phyloP scores from a whole-genome alignment of 2,113 vertebrate species.

The Sciurus niger region DNA sequence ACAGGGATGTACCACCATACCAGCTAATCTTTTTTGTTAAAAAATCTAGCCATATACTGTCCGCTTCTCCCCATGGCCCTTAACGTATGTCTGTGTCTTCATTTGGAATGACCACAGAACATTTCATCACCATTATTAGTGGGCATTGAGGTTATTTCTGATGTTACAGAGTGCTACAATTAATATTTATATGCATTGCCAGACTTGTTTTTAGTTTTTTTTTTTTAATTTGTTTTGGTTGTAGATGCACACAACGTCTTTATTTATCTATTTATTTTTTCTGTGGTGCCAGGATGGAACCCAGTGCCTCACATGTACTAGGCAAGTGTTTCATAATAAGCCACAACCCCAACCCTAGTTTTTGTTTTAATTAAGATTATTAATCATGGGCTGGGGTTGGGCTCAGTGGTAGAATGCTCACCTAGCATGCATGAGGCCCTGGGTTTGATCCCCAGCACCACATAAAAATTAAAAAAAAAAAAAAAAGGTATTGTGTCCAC shows the following conservation, averaged over 20 bases:
- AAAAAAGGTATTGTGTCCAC: too few relatives aligned
- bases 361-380: conserved; percentile 1
- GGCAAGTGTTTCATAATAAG: too few relatives aligned
- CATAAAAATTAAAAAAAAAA: too few relatives aligned
- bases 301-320: too few relatives aligned
- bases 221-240: not conserved
- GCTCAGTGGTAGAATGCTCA: too few relatives aligned
- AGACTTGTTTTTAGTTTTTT: not conserved
- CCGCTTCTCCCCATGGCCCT: not conserved
- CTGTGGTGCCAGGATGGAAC: too few relatives aligned
- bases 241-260: too few relatives aligned
- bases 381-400: not conserved
- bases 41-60: not conserved
- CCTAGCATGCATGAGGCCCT: too few relatives aligned
- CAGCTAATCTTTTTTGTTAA: not conserved
- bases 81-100: not conserved
- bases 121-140: rapidly evolving
- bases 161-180: rapidly evolving
- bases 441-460: too few relatives aligned
- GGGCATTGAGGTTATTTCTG: not conserved
- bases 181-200: not conserved
- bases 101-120: rapidly evolving
- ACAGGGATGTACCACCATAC: too few relatives aligned
- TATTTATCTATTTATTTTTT: too few relatives aligned
- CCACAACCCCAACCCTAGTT: not conserved